These are phyloP conservation scores for Colossoma macropomum DNA, from an alignment of 2,113 vertebrate species.

Conservation along the genomic window DNA sequence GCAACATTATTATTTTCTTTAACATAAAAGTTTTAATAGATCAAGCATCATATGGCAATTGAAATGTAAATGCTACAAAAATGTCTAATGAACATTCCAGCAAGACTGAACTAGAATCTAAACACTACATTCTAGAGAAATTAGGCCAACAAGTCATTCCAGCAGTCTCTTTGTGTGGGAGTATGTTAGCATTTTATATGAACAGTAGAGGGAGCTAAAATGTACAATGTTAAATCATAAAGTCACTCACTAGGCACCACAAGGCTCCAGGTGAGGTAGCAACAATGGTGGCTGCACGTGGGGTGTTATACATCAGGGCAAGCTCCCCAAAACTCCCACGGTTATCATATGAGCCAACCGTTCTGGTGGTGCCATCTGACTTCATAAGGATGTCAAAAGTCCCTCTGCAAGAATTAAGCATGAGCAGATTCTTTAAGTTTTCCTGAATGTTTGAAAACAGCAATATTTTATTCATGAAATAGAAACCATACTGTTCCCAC, in stretches of 20 bases:
- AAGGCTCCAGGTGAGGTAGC: conserved; percentile 94
- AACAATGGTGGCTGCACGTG: conserved; percentile 95
- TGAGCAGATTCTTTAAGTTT: background rate
- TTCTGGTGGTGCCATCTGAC: conserved; percentile 84
- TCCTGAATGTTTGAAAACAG: background rate
- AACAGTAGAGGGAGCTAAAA: conserved; percentile 41
- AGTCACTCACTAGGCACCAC: conserved; percentile 94
- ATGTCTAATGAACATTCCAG: background rate
- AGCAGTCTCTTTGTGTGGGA: conserved; percentile 1
- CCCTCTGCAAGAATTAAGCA: conserved; percentile 79
- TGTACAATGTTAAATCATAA: conserved; percentile 26
- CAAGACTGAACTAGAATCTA: background rate
- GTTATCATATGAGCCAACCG: conserved; percentile 94
- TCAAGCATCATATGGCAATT: background rate
- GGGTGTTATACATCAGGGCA: conserved; percentile 99
- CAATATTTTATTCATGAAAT: background rate
- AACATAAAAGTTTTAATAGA: background rate
- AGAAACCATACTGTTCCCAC: conserved; percentile 64
- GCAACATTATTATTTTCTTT: too few species aligned
- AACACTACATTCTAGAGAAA: conserved; percentile 3
- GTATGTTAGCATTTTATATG: background rate
- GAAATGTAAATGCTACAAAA: background rate
- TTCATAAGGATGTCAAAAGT: conserved; percentile 92
- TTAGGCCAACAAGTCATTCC: background rate
- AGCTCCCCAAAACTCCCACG: conserved; percentile 96